phyloP scores from a whole-genome alignment of 2,113 vertebrate genomes.

The Plecotus auritus region DNA sequence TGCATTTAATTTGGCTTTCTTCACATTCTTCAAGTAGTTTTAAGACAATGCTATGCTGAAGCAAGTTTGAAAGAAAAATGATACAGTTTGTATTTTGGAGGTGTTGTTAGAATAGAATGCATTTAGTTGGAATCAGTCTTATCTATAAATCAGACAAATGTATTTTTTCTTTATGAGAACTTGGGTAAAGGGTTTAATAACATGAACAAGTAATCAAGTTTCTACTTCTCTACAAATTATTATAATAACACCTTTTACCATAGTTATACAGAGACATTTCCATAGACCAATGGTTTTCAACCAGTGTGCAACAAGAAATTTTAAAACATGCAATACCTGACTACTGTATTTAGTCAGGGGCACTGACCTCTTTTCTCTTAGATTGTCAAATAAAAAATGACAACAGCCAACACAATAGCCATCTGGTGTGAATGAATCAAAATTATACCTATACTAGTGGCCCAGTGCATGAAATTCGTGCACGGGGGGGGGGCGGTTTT shows the following conservation, averaged over 20 bases:
- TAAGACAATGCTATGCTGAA: background rate
- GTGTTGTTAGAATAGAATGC: background rate
- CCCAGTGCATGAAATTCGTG: too few relatives aligned
- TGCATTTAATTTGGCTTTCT: background rate
- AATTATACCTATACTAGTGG: background rate
- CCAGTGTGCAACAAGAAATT: background rate
- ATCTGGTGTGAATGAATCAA: background rate
- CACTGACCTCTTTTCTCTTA: background rate
- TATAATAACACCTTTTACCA: conserved; percentile 37
- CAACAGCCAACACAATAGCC: background rate
- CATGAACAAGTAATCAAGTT: conserved; percentile 24
- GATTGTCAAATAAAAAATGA: background rate
- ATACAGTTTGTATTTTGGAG: background rate
- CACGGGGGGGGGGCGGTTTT: too few relatives aligned
- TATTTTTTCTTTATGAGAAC: conserved; percentile 23
- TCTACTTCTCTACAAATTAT: conserved; percentile 18
- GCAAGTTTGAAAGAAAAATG: background rate
- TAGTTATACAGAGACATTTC: conserved; percentile 18
- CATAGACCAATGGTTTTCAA: background rate
- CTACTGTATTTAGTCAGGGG: background rate
- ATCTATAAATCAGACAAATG: conserved; percentile 33
- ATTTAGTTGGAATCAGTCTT: conserved; percentile 40
- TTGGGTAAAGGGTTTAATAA: conserved; percentile 46
- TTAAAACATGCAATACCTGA: background rate
- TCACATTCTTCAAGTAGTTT: conserved; percentile 29